Evolutionary conservation across 1,140 invertebrate species (phyloP), one percentile per base, ranked within the genome.

Genomic region (Leguminivora glycinivorella): DNA sequence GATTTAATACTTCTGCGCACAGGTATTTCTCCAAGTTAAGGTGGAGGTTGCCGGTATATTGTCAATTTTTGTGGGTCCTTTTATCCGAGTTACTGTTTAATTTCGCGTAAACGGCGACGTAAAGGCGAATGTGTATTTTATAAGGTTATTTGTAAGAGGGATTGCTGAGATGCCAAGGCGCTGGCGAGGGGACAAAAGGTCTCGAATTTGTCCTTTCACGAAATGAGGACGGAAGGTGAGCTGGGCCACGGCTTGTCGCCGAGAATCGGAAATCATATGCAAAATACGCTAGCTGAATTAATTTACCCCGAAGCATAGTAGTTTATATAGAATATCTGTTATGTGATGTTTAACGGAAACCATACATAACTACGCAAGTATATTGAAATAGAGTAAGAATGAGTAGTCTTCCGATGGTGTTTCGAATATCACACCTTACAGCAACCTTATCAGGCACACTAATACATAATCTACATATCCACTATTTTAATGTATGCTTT

Each of bases 1-100:
- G 7, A 29, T 60, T 60, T 60, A 63, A 63, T 63, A 63, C 34
- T 31, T 63, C 25, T 52, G 47, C 10, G n/a, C 40, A 43, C 40
- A 17, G 40, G 5, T 43, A 43, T 43, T 43, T 43, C 40, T 43
- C 40, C 10, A 19, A 22, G 47, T 52, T 52, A 52, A 52, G 47
- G 47, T 52, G 19, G 22, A 52, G 47, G 47, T 10, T 52, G 47
- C 47, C 47, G 14, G 47, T 52, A 52, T 52, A 52, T 52, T 22
- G 19, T 22, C 19, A 22, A 22, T 52, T 40, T 52, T 52, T 52
- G 47, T 52, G 19, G 47, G 47, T 52, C 19, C 47, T 52, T 19
- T 52, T 52, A 52, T 52, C 47, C 47, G 47, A 52, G 47, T 52
- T 22, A 52, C 47, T 22, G 47, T 52, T 52, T 52, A 52, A 52